Percentiles rank a stretch among this genome's conserved stretches.
phyloP scores from a whole-genome alignment of 53 echinoderm and acorn worm species.

The Patiria pectinifera region DNA sequence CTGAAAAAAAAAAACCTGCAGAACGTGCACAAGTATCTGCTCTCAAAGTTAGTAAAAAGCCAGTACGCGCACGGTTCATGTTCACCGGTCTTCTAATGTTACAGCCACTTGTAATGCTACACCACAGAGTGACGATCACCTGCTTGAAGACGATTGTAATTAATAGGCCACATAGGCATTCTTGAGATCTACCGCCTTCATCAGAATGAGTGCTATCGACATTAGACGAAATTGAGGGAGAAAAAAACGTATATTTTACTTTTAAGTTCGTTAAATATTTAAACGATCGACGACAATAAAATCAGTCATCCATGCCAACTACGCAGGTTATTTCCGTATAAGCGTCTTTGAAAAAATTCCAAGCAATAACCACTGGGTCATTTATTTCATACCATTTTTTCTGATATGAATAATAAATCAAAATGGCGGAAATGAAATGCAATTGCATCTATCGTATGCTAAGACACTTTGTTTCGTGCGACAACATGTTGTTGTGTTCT shows the following conservation, averaged over 20 bases:
- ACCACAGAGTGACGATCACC: neutral
- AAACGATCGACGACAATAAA: neutral
- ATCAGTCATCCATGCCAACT: neutral
- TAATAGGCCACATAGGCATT: neutral
- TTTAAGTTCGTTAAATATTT: neutral
- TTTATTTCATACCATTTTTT: neutral
- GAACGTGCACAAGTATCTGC: neutral
- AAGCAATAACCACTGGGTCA: too few relatives aligned
- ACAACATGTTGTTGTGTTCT: too few relatives aligned
- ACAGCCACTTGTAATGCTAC: conserved; percentile 2
- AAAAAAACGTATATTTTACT: neutral
- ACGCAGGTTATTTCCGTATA: neutral
- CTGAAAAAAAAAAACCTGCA: neutral
- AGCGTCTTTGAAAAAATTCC: neutral
- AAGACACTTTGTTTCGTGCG: too few relatives aligned
- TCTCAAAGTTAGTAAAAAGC: neutral
- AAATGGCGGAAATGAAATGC: neutral
- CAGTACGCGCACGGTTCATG: neutral
- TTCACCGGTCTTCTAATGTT: neutral
- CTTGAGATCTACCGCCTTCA: neutral
- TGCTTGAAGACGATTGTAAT: neutral
- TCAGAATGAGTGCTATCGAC: neutral
- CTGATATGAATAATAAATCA: neutral
- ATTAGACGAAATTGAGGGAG: neutral
- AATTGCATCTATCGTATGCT: too few relatives aligned